A percentile compares a stretch with the other conserved stretches of the same genome.
These are phyloP conservation scores for Aromia moschata DNA, from an alignment of 2,888 invertebrate genomes.

Conservation along the genomic window DNA sequence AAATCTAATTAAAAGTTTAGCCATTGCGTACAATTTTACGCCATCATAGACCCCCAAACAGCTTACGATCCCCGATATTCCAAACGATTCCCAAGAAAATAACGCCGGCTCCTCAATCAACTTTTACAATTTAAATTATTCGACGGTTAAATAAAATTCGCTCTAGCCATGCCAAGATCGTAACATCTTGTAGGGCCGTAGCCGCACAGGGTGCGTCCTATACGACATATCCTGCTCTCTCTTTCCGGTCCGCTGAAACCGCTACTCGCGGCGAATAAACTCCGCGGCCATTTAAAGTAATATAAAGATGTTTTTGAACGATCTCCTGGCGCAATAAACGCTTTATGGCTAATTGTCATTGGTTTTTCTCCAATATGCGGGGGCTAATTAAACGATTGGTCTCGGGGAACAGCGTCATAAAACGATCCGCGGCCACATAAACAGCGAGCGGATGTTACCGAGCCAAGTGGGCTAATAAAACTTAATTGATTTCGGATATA, in stretches of 20 bases:
- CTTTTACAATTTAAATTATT: constrained; percentile 38
- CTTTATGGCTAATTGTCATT: constrained; percentile 64
- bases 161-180: constrained; percentile 40
- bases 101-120: constrained; percentile 21
- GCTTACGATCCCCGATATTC: no score
- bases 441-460: constrained; percentile 54
- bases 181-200: constrained; percentile 46
- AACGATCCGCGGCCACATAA: constrained; percentile 55
- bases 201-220: no score
- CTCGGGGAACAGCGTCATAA: constrained; percentile 58
- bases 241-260: background rate
- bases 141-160: constrained; percentile 38
- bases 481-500: constrained; percentile 56
- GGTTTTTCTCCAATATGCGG: constrained; percentile 64
- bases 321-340: constrained; percentile 58
- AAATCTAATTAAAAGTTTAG: no score
- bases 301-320: constrained; percentile 52
- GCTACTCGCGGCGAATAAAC: constrained; percentile 24
- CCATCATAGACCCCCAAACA: no score
- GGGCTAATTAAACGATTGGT: constrained; percentile 63
- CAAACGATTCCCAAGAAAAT: constrained; percentile 3
- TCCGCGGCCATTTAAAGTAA: constrained; percentile 34
- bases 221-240: no score
- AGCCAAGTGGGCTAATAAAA: constrained; percentile 51
- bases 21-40: no score